A percentile compares a stretch with the other conserved stretches of the same genome.
phyloP scores from a whole-genome alignment of 2,888 invertebrate species.

The Nineta flava region DNA sequence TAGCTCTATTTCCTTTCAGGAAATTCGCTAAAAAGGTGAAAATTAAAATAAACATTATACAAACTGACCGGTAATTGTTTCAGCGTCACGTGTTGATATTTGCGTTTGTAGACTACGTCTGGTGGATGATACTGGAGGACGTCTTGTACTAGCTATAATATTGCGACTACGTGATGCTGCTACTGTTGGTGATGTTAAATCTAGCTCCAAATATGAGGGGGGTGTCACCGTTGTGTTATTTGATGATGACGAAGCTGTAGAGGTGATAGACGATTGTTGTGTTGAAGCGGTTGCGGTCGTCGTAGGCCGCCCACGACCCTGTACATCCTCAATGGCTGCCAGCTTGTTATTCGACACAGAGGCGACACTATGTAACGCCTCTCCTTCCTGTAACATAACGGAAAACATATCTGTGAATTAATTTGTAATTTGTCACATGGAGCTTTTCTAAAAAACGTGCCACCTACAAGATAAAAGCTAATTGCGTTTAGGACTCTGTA shows the following conservation, averaged over 20 bases:
- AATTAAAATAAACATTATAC: constrained; percentile 7
- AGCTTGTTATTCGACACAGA: constrained; percentile 44
- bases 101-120: constrained; percentile 8
- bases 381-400: constrained; percentile 22
- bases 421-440: background rate
- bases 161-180: background rate
- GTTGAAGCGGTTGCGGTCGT: background rate
- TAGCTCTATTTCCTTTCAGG: too few species aligned
- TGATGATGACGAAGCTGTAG: background rate
- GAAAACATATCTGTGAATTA: background rate
- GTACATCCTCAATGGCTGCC: constrained; percentile 62
- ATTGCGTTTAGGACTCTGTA: too few species aligned
- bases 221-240: background rate
- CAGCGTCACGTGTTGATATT: constrained; percentile 35
- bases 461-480: too few species aligned
- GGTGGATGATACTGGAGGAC: background rate
- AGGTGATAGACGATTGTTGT: background rate
- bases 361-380: constrained; percentile 29
- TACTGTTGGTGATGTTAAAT: background rate
- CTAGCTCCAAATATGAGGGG: background rate
- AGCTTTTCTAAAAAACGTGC: too few species aligned
- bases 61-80: constrained; percentile 50
- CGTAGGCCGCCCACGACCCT: constrained; percentile 49
- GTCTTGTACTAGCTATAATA: constrained; percentile 1
- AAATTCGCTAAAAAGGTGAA: too few species aligned